phyloP scores from a whole-genome alignment of 2,113 vertebrate species.

The Clarias gariepinus region DNA sequence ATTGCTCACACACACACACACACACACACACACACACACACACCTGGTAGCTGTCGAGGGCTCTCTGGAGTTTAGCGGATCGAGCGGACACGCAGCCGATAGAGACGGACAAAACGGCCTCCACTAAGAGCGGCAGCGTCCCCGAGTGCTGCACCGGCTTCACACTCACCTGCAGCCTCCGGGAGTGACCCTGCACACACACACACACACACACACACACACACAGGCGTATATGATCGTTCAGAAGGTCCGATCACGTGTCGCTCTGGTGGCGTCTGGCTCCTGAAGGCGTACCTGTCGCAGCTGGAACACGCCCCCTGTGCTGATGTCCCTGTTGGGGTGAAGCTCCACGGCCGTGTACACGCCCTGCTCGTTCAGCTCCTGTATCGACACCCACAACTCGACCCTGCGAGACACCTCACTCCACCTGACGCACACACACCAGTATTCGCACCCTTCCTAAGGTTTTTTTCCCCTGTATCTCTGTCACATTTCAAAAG shows the following conservation, averaged over 20 bases:
- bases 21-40: constrained; percentile 47
- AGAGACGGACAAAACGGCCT: constrained; percentile 88
- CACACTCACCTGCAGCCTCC: constrained; percentile 89
- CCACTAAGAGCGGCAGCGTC: constrained; percentile 91
- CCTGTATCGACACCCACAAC: constrained; percentile 90
- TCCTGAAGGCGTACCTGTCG: constrained; percentile 79
- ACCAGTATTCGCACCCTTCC: neutral
- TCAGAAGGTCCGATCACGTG: too few species aligned
- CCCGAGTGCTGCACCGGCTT: constrained; percentile 92
- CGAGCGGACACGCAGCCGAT: constrained; percentile 91
- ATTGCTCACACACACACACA: constrained; percentile 75
- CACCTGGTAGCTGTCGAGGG: constrained; percentile 98
- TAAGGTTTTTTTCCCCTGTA: too few species aligned
- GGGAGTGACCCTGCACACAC: constrained; percentile 87
- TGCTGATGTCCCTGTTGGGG: constrained; percentile 90
- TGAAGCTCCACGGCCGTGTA: constrained; percentile 91
- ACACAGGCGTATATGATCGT: neutral
- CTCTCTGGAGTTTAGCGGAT: constrained; percentile 89
- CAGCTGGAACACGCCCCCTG: constrained; percentile 93
- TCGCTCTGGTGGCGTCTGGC: too few species aligned
- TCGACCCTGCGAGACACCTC: constrained; percentile 94
- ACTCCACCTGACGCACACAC: constrained; percentile 81
- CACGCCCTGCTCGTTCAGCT: constrained; percentile 94
- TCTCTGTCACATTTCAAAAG: too few species aligned
- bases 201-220: constrained; percentile 43